Evolutionary conservation across 1,140 invertebrate genomes (phyloP), one percentile per base, ranked within the genome.

Genomic region (Drosophila ananassae): DNA sequence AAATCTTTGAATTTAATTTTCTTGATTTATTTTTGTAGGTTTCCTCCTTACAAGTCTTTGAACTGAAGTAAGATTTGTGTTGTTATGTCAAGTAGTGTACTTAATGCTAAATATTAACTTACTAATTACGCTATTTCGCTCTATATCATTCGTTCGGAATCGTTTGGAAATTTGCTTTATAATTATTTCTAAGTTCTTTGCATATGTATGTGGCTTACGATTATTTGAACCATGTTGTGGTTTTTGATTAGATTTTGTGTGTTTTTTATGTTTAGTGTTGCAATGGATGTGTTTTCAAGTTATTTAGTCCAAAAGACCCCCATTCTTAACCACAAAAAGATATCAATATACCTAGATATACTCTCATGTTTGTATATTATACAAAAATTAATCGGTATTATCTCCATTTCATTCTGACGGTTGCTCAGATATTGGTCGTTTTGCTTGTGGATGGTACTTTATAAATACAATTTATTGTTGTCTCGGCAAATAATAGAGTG

Each of bases 351-450:
- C 30, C 30, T 66, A 51, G 24, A 30, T 21, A 32, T 68, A 56
- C 30, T 37, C 32, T 66, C 28, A 47, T 68, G 41, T 21, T 21
- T 21, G n/a, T 73, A 73, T 48, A 59, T 44, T 62, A 54, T 72
- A 72, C 74, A 77, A 81, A 87, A 85, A 82, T 74, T 87, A 87
- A 85, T 60, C 76, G 21, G 56, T 66, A 66, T 84, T 71, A 67
- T 73, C 56, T 72, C 24, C 44, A 47, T 28, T 48, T 50, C 21
- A 13, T 8, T 61, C 24, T 57, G 30, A 50, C 48, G 50, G 22
- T 59, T 57, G 9, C 39, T 76, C 47, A 66, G 53, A 55, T 81
- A 76, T 82, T 85, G 82, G 81, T 87, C 82, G 69, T 74, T 75
- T 77, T 50, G 46, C 57, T 63, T 62, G 48, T 85, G 81, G 81